Base-by-base conservation (phyloP, 2,888 invertebrate genomes). In the Arge pagana region DNA sequence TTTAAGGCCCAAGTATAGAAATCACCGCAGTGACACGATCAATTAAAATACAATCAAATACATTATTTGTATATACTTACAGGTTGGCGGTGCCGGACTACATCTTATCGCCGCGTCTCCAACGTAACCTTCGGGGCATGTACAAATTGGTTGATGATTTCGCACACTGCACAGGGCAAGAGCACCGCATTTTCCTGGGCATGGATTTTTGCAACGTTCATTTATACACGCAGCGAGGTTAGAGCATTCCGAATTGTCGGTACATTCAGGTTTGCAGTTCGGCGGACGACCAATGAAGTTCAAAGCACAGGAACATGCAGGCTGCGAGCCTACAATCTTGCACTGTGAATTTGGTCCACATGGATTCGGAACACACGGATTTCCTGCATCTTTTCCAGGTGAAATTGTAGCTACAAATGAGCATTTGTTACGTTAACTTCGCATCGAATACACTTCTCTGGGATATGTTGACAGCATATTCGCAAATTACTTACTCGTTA, bases 261-360 rank as follows among this genome's bases (percentile, higher is more conserved):
- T 85, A 70, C 92, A 92, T 76, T 92, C 91, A 0, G 93, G 90
- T 65, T 91, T 82, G 69, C 93, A 93, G 68, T 90, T 90, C 21
- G 92, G 92, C 43, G 93, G 89, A 61, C 91, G 84, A 55, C 93
- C 93, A 41, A 91, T 83, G 70, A 87, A 92, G 69, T 90, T 88
- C 19, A 85, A 80, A 60, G 88, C 78, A 74, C 92, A 93, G 39
- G 91, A 90, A 71, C 92, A 92, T 41, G 91, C 91, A n/a, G 90
- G 87, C 76, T 90, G 89, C 54, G 86, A 84, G 50, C 89, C 88
- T 58, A 91, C 86, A 39, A 89, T 83, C 57, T 88, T 84, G 70
- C 92, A 92, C 71, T 89, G 86, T 3, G 91, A 89, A 70, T 91
- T 86, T 1, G 90, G 88, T 49, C 92, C 92, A 72, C 92, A 92